phyloP scores from a whole-genome alignment of 2,797 vertebrate genomes.

The Pangasius larnaudii region DNA sequence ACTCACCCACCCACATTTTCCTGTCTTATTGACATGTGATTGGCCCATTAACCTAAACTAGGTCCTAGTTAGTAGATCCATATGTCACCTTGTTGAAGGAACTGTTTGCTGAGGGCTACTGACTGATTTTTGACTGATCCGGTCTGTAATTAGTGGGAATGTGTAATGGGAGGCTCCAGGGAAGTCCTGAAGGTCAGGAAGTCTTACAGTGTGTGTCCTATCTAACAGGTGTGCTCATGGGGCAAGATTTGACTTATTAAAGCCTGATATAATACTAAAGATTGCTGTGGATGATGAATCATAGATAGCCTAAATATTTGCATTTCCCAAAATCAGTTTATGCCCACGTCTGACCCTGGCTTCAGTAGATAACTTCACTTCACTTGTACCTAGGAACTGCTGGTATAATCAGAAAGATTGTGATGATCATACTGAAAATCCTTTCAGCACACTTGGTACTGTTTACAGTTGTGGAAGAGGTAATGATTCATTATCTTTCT shows the following conservation, averaged over 20 bases:
- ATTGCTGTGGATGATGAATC: background rate
- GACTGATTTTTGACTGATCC: conserved; percentile 59
- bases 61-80: conserved; percentile 65
- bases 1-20: conserved; percentile 63
- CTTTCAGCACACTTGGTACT: background rate
- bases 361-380: background rate
- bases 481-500: background rate
- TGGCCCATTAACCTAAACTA: conserved; percentile 82
- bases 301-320: background rate
- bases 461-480: background rate
- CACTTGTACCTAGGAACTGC: background rate
- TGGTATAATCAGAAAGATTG: too few relatives aligned
- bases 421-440: background rate
- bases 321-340: background rate
- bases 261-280: background rate
- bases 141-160: conserved; percentile 62
- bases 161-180: conserved; percentile 62
- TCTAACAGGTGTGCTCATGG: conserved; percentile 62
- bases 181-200: conserved; percentile 49
- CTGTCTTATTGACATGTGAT: conserved; percentile 81
- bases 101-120: conserved; percentile 50
- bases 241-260: background rate
- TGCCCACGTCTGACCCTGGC: background rate
- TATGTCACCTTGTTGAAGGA: conserved; percentile 61
- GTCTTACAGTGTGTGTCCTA: conserved; percentile 46